phyloP scores from a whole-genome alignment of 2,888 invertebrate species.

The Hirtodrosophila alboralis region DNA sequence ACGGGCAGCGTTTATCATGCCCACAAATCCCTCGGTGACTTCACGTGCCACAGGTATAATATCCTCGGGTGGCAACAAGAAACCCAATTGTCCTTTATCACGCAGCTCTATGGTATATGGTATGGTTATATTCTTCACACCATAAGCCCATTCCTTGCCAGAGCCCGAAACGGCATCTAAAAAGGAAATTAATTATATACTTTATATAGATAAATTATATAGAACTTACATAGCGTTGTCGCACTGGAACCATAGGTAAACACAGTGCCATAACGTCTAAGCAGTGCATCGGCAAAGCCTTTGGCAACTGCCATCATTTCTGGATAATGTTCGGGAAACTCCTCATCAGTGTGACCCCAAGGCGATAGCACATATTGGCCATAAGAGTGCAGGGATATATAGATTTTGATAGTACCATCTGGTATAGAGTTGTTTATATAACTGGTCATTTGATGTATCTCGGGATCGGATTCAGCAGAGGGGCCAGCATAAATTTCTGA shows the following conservation, averaged over 20 bases:
- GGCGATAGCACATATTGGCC: slow-evolving; percentile 87
- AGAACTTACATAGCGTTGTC: slow-evolving; percentile 85
- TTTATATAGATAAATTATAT: not conserved
- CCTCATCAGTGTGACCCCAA: slow-evolving; percentile 85
- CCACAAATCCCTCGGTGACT: slow-evolving; percentile 85
- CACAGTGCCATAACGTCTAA: slow-evolving; percentile 84
- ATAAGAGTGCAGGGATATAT: slow-evolving; percentile 87
- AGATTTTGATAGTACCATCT: slow-evolving; percentile 84
- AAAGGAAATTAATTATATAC: not conserved
- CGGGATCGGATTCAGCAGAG: slow-evolving; percentile 86
- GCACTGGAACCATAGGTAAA: slow-evolving; percentile 86
- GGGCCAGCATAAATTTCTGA: slow-evolving; percentile 85
- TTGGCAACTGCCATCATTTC: slow-evolving; percentile 85
- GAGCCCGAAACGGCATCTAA: slow-evolving; percentile 84
- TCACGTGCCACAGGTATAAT: slow-evolving; percentile 87
- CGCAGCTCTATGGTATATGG: slow-evolving; percentile 87
- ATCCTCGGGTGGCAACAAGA: slow-evolving; percentile 87
- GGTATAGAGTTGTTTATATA: slow-evolving; percentile 84
- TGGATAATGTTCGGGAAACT: slow-evolving; percentile 85
- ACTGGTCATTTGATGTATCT: slow-evolving; percentile 84
- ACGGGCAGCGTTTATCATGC: slow-evolving; percentile 85
- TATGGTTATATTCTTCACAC: slow-evolving; percentile 85
- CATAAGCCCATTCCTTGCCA: slow-evolving; percentile 86
- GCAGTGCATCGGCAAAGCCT: slow-evolving; percentile 85
- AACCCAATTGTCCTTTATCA: slow-evolving; percentile 88